Conservation (phyloP, 1,140 invertebrate genomes). For the Microplitis demolitor region DNA sequence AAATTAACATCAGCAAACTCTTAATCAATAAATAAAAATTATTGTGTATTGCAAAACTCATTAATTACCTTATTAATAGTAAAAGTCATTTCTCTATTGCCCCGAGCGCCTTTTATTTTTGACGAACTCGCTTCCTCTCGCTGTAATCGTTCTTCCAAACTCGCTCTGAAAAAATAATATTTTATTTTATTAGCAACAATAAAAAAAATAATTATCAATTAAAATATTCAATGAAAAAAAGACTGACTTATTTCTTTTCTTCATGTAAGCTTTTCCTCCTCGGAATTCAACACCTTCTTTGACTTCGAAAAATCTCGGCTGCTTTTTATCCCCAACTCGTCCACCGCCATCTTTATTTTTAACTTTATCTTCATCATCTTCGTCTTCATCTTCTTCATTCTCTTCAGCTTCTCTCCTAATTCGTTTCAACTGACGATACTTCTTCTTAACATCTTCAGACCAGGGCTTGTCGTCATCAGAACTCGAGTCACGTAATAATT, state of each 20-base stretch:
- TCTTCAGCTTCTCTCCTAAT: constrained; percentile 55
- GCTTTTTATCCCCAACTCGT: constrained; percentile 48
- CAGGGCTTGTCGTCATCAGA: constrained; percentile 80
- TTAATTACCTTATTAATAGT: constrained; percentile 64
- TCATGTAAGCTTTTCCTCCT: constrained; percentile 58
- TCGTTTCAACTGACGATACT: constrained; percentile 66
- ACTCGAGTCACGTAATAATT: constrained; percentile 47
- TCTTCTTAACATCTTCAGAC: constrained; percentile 79
- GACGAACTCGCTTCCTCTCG: constrained; percentile 60
- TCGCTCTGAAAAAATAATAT: constrained; percentile 65
- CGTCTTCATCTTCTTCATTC: constrained; percentile 52
- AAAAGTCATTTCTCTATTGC: constrained; percentile 82
- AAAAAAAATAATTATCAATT: no score
- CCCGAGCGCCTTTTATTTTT: constrained; percentile 65
- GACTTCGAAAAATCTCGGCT: constrained; percentile 70
- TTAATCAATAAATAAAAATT: background rate
- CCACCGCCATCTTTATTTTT: no score
- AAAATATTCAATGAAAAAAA: background rate
- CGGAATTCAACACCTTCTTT: constrained; percentile 68
- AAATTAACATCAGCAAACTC: constrained; percentile 4
- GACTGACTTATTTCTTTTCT: constrained; percentile 62
- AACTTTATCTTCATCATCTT: constrained; percentile 50
- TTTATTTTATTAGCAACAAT: no score
- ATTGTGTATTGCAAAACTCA: background rate
- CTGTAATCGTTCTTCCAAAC: constrained; percentile 72